Base-by-base conservation (phyloP, 2,888 invertebrate genomes). In the Balanococcus diminutus region DNA sequence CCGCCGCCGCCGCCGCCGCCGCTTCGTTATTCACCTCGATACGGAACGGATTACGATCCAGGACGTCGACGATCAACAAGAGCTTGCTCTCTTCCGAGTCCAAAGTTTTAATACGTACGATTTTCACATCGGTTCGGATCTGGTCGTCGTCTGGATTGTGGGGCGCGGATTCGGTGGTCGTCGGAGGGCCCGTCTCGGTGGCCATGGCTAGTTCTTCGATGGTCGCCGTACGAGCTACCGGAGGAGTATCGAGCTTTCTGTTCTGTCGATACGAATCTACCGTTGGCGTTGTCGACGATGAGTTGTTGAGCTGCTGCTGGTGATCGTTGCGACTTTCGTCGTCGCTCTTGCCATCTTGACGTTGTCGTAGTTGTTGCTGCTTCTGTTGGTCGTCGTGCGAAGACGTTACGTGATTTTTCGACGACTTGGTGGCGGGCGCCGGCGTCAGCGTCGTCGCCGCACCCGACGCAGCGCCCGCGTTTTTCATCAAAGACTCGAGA, bases 371-470 rank as follows among this genome's bases (percentile, higher is more conserved):
- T 90, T 88, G 89, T 89, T 88, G 90, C 90, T 88, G 91, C 90
- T 86, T 83, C 42, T 75, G 75, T 9, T 56, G 61, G 11, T 87
- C 85, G 86, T 56, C 22, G 36, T 36, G 8, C 8, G 8, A 36
- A 4, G 36, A 36, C 36, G n/a, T n/a, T n/a, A n/a, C n/a, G n/a
- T n/a, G 36, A 36, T 4, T 36, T 8, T 36, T 36, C 36, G 36
- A 8, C 36, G n/a, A n/a, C n/a, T n/a, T 36, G 36, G 5, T 22
- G 22, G 4, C 8, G 22, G 22, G 19, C 8, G 19, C 22, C 9
- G 56, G 87, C 88, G 90, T 89, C 89, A 91, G 91, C 89, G 91
- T 90, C 86, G 90, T 90, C 88, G 90, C 90, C 89, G 90, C 90
- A 89, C 91, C 91, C 22, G 56, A 56, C 87, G 90, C 90, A 88